These are phyloP conservation scores for Xylophagus ater DNA, from an alignment of 2,888 invertebrate genomes.

Conservation along the genomic window DNA sequence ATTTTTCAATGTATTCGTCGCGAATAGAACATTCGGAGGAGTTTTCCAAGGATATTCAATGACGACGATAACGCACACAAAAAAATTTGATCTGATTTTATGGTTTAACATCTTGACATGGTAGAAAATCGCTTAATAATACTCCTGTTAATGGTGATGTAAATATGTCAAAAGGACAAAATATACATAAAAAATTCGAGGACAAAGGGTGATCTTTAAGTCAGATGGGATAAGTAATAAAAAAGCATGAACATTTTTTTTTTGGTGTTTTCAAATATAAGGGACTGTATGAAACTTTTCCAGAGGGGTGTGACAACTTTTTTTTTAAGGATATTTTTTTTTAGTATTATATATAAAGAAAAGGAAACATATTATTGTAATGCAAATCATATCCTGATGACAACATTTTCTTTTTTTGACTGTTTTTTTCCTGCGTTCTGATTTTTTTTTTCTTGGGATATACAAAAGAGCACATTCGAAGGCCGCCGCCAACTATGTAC, in stretches of 20 bases:
- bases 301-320: no score
- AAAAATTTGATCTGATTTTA: slow-evolving; percentile 6
- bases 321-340: no score
- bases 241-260: slow-evolving; percentile 4
- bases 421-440: no score
- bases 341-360: no score
- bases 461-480: no score
- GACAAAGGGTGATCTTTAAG: neutral
- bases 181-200: neutral
- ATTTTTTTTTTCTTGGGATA: no score
- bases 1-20: neutral
- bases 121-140: slow-evolving; percentile 1
- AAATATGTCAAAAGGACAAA: neutral
- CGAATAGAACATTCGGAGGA: neutral
- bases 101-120: slow-evolving; percentile 1
- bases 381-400: slow-evolving; percentile 18
- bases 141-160: neutral
- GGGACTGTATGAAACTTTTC: slow-evolving; percentile 1
- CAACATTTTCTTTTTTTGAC: slow-evolving; percentile 6
- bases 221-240: neutral
- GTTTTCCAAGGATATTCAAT: slow-evolving; percentile 2
- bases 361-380: slow-evolving; percentile 14
- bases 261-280: neutral
- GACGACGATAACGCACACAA: neutral
- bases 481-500: no score